Percentiles rank a stretch among this genome's conserved stretches.
Evolutionary conservation across 2,113 vertebrate species (phyloP).

Genomic region (Phyllopteryx taeniolatus): DNA sequence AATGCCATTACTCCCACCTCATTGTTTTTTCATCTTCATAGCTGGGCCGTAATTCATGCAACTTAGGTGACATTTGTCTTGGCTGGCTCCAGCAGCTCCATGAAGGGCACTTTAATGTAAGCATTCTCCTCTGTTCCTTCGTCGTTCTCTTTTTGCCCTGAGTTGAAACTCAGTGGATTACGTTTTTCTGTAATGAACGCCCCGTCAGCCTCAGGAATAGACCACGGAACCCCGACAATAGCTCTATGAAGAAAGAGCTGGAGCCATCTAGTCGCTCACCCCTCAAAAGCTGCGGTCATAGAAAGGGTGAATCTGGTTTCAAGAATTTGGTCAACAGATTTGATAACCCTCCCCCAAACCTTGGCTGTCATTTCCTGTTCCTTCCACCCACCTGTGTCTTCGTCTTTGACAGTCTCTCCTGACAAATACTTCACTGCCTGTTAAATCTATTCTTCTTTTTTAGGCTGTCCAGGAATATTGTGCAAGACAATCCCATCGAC

Average conservation of each 20-base stretch:
- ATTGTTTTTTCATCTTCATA: constrained; percentile 50
- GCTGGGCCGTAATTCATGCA: constrained; percentile 76
- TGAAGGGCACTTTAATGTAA: constrained; percentile 80
- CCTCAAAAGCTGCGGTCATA: constrained; percentile 35
- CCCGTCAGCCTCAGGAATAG: background rate
- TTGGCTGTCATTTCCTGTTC: constrained; percentile 3
- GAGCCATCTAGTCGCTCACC: constrained; percentile 12
- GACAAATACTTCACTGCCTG: constrained; percentile 10
- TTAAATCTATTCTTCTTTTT: constrained; percentile 6
- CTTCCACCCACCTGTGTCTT: constrained; percentile 17
- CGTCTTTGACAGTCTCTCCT: constrained; percentile 15
- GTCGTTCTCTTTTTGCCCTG: constrained; percentile 29
- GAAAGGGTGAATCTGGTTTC: constrained; percentile 23
- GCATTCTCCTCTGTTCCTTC: constrained; percentile 53
- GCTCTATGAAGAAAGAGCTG: background rate
- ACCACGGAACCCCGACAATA: constrained; percentile 7
- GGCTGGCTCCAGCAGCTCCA: constrained; percentile 73
- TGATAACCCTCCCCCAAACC: constrained; percentile 25
- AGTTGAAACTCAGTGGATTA: constrained; percentile 52
- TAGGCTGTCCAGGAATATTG: background rate
- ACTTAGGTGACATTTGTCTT: constrained; percentile 84
- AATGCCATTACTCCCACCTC: constrained; percentile 51
- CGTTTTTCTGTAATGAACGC: background rate
- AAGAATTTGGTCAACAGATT: constrained; percentile 37
- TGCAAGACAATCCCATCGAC: background rate